Percentiles rank a stretch among this genome's conserved stretches.
These are phyloP conservation scores for Drosophila albomicans DNA, from an alignment of 1,140 invertebrate genomes.

Conservation along the genomic window DNA sequence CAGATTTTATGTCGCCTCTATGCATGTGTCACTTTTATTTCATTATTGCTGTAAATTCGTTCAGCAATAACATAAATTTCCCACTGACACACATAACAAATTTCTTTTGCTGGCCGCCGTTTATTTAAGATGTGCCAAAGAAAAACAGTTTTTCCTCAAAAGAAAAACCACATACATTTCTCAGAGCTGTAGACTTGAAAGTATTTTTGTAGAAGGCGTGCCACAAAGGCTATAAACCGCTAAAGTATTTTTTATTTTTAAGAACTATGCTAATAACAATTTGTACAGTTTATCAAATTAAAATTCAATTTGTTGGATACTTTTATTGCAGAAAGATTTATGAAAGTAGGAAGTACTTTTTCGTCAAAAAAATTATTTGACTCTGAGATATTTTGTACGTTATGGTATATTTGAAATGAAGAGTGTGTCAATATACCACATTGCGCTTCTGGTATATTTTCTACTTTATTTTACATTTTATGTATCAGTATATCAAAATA, in stretches of 20 bases:
- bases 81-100: conserved; percentile 39
- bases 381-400: too few relatives aligned
- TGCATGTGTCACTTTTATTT: conserved; percentile 71
- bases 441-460: too few relatives aligned
- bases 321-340: too few relatives aligned
- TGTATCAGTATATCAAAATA: not conserved
- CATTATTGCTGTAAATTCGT: conserved; percentile 68
- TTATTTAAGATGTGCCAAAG: conserved; percentile 33
- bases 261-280: not conserved
- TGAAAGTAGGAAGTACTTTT: too few relatives aligned
- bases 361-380: too few relatives aligned
- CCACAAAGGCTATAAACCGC: conserved; percentile 12
- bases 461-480: too few relatives aligned
- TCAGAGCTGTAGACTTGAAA: too few relatives aligned
- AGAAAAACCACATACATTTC: not conserved
- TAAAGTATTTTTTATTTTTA: not conserved
- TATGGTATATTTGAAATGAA: too few relatives aligned
- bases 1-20: conserved; percentile 59
- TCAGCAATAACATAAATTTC: conserved; percentile 71
- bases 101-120: conserved; percentile 32
- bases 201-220: conserved; percentile 1
- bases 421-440: too few relatives aligned
- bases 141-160: conserved; percentile 19
- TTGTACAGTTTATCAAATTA: conserved; percentile 8
- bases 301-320: not conserved